Evolutionary conservation across 2,113 vertebrate species (phyloP).

Genomic region (Muscicapa adusta): DNA sequence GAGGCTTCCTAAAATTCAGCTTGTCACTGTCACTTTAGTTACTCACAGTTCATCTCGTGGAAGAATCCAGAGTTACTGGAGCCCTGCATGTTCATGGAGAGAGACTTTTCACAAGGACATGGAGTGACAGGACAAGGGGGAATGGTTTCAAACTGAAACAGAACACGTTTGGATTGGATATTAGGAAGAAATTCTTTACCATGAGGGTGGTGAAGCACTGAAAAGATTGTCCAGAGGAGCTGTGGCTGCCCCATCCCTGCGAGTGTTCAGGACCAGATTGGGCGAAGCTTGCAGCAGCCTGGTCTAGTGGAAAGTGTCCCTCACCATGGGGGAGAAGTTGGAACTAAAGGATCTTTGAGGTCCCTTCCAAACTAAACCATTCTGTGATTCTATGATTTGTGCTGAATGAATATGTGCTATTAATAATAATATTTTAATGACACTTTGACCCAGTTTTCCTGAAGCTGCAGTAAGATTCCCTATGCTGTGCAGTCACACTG

Average conservation of each 20-base stretch:
- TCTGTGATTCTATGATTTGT: not conserved
- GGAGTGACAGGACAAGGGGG: not conserved
- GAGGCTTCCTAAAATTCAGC: not conserved
- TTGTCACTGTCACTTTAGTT: not conserved
- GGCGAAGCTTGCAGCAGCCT: not conserved
- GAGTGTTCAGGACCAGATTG: not conserved
- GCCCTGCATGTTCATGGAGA: fast-evolving
- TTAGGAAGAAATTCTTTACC: not conserved
- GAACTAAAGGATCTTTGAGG: not conserved
- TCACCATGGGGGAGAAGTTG: not conserved
- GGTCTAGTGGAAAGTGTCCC: not conserved
- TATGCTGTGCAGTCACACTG: not conserved
- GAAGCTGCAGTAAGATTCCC: not conserved
- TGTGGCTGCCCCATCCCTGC: not conserved
- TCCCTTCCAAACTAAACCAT: not conserved
- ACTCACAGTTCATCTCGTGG: not conserved
- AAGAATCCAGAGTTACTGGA: not conserved
- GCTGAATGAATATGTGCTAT: not conserved
- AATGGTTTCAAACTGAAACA: not conserved
- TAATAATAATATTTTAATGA: not conserved
- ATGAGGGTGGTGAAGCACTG: not conserved
- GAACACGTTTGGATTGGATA: not conserved
- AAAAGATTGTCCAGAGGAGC: not conserved
- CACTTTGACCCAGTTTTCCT: not conserved
- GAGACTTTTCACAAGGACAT: not conserved